phyloP scores from a whole-genome alignment of 2,888 invertebrate genomes.

The Cheilosia variabilis region DNA sequence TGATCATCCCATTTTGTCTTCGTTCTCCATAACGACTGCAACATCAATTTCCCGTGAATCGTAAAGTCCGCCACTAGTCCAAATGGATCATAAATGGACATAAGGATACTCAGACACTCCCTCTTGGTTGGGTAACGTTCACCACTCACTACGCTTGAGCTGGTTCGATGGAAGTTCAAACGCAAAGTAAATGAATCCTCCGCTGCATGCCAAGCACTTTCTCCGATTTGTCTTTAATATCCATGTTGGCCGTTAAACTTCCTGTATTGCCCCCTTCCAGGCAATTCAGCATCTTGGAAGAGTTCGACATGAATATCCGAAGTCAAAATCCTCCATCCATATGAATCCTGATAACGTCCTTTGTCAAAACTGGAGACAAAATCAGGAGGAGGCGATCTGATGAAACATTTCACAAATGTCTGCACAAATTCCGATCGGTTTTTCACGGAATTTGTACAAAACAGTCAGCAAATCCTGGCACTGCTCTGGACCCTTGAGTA shows the following conservation, averaged over 20 bases:
- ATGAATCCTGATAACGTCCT: conserved; percentile 1
- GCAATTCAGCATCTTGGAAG: neutral
- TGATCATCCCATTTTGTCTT: neutral
- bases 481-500: conserved; percentile 78
- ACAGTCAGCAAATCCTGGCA: conserved; percentile 72
- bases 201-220: conserved; percentile 21
- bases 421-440: conserved; percentile 76
- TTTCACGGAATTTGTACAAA: conserved; percentile 77
- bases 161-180: too few species aligned
- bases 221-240: neutral
- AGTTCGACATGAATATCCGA: conserved; percentile 34
- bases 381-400: conserved; percentile 28
- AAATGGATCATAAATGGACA: conserved; percentile 14
- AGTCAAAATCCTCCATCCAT: conserved; percentile 12
- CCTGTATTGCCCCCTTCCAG: neutral
- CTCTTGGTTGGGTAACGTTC: conserved; percentile 11
- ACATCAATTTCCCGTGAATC: conserved; percentile 12
- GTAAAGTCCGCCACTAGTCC: conserved; percentile 17
- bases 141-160: neutral
- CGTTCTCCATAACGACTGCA: neutral
- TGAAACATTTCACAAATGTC: conserved; percentile 80
- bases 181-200: neutral
- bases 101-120: conserved; percentile 10
- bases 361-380: conserved; percentile 47
- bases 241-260: neutral